A percentile compares a stretch with the other conserved stretches of the same genome.
Conservation (phyloP, 2,888 invertebrate genomes). For the Cataglyphis albicans region DNA sequence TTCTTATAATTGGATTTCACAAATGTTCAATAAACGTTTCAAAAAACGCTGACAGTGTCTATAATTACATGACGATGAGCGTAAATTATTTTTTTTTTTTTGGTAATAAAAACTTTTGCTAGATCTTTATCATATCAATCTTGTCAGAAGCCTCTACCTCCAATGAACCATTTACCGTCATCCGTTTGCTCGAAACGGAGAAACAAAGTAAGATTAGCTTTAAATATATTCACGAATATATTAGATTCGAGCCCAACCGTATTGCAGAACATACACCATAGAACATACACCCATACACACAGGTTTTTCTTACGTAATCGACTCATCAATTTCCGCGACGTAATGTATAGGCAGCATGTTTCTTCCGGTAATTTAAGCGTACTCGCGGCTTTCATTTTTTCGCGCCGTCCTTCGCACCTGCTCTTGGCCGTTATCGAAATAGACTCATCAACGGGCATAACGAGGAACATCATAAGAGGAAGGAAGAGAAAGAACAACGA, state of each 20-base stretch:
- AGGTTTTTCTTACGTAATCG: slow-evolving; percentile 27
- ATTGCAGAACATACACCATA: not conserved
- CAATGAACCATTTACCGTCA: not conserved
- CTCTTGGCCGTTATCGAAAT: not conserved
- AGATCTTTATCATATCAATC: slow-evolving; percentile 39
- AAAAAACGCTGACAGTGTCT: not conserved
- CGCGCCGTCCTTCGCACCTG: slow-evolving; percentile 46
- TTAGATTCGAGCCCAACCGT: not conserved
- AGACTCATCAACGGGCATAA: slow-evolving; percentile 28
- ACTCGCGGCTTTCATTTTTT: slow-evolving; percentile 37
- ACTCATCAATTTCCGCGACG: slow-evolving; percentile 39
- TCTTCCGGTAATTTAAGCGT: slow-evolving; percentile 48
- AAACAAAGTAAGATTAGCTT: slow-evolving; percentile 9
- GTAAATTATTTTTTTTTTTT: slow-evolving; percentile 9
- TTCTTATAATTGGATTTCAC: not conserved
- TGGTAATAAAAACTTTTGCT: slow-evolving; percentile 18
- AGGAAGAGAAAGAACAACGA: slow-evolving; percentile 5
- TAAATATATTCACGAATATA: not conserved
- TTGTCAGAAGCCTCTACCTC: slow-evolving; percentile 14
- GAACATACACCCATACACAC: not conserved
- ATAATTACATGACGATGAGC: slow-evolving; percentile 7
- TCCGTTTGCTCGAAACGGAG: not conserved
- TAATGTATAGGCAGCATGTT: slow-evolving; percentile 1
- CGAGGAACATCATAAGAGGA: slow-evolving; percentile 12
- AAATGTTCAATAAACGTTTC: slow-evolving; percentile 18